phyloP scores from a whole-genome alignment of 2,113 vertebrate genomes.

The Bostrychus sinensis region DNA sequence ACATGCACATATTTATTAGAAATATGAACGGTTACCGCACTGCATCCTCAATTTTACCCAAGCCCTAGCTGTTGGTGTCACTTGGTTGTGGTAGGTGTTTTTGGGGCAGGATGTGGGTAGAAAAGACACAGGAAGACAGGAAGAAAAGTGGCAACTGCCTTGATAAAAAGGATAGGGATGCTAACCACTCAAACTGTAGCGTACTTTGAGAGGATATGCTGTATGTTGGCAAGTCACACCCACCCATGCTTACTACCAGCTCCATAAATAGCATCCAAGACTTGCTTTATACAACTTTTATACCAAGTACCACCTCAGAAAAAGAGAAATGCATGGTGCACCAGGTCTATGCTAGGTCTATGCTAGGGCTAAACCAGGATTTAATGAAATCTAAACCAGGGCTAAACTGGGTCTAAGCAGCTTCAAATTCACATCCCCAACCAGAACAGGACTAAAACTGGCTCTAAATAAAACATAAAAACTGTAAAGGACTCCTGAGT shows the following conservation, averaged over 20 bases:
- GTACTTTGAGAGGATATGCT: conserved; percentile 45
- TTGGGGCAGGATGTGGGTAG: conserved; percentile 79
- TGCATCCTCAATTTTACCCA: conserved; percentile 31
- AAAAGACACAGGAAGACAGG: conserved; percentile 35
- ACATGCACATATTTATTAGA: not conserved
- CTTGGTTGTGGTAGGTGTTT: conserved; percentile 63
- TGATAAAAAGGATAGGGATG: conserved; percentile 68
- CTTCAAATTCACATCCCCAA: no score
- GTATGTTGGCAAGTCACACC: conserved; percentile 47
- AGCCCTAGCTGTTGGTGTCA: conserved; percentile 41
- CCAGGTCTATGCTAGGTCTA: no score
- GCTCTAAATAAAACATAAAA: no score
- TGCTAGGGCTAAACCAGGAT: no score
- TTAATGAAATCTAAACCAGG: no score
- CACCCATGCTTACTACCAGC: conserved; percentile 18
- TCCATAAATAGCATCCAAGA: conserved; percentile 60
- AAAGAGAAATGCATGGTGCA: no score
- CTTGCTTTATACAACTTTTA: conserved; percentile 21
- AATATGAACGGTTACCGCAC: conserved; percentile 11
- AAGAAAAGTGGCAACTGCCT: conserved; percentile 53
- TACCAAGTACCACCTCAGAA: no score
- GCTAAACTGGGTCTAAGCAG: no score
- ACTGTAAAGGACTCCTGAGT: no score
- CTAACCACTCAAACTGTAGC: conserved; percentile 64
- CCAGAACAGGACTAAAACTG: no score